Conservation (phyloP, 2,888 invertebrate species). For the Gastracanthus pulcherrimus region DNA sequence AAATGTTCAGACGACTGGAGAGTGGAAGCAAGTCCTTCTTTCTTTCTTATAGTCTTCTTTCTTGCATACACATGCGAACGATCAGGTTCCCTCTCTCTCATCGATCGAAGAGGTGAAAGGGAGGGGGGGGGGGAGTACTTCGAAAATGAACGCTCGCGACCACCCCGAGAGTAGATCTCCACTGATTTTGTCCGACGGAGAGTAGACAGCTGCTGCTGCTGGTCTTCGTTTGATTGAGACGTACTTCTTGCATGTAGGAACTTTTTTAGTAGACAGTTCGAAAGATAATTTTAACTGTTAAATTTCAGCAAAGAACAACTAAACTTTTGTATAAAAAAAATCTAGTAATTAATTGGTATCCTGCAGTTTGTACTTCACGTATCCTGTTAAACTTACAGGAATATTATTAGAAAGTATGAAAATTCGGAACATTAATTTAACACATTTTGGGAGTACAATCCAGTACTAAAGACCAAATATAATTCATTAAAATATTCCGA, state of each 20-base stretch:
- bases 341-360: no score
- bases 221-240: constrained; percentile 2
- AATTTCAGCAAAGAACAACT: no score
- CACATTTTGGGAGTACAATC: no score
- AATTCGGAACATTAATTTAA: no score
- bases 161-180: constrained; percentile 25
- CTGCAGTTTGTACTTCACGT: no score
- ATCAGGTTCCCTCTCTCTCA: constrained; percentile 5
- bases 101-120: background rate
- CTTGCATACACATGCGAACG: background rate
- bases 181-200: background rate
- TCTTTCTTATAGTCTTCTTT: background rate
- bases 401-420: no score
- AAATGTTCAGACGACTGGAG: constrained; percentile 27
- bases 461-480: no score
- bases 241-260: background rate
- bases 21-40: background rate
- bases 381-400: no score
- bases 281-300: no score
- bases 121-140: constrained; percentile 5
- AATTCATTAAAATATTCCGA: no score
- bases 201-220: background rate
- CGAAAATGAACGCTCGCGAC: constrained; percentile 30
- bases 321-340: no score
- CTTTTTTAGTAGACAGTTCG: background rate